Base-by-base conservation (phyloP, 2,797 vertebrate species). In the Limosa lapponica region DNA sequence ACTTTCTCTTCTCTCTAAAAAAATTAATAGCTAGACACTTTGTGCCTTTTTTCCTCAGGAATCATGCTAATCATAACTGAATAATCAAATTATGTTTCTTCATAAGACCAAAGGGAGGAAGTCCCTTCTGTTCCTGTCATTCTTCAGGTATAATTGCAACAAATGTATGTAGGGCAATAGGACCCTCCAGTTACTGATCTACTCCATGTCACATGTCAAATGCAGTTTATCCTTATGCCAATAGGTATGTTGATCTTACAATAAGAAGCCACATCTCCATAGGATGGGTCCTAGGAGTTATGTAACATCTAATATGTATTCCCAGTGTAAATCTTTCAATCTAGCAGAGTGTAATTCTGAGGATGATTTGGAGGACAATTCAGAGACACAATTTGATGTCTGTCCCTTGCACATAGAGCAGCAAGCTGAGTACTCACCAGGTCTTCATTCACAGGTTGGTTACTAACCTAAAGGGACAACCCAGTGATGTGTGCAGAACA, bases 61-160 rank as follows among this genome's bases (percentile, higher is more conserved):
- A 87, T 85, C 92, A 83, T 28, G n/a, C 11, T 75, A 49, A 89
- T 90, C n/a, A 93, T 92, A 95, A 91, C 14, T 96, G 83, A 78
- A 95, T 82, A 90, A 90, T 46, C 5, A 80, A 67, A 96, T 88
- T 83, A 82, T 86, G 12, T 37, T 69, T 39, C 2, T 95, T 90
- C 65, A n/a, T 91, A 89, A 92, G 75, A 87, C 46, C n/a, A 58
- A 72, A 49, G 5, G 12, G 27, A 52, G 77, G 58, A 69, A 44
- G 78, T 89, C 85, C 28, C 74, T 87, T 82, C 83, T 87, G 44
- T 90, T 93, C 46, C 28, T 74, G n/a, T 52, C 88, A 67, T 81
- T 84, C 81, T 94, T 95, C 72, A 18, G 15, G 55, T 78, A 25
- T 43, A 71, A 81, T 66, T 67, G 19, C 30, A 92, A 87, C 3